Evolutionary conservation across 2,797 vertebrate species (phyloP).

Genomic region (Halcyon chelicuti): DNA sequence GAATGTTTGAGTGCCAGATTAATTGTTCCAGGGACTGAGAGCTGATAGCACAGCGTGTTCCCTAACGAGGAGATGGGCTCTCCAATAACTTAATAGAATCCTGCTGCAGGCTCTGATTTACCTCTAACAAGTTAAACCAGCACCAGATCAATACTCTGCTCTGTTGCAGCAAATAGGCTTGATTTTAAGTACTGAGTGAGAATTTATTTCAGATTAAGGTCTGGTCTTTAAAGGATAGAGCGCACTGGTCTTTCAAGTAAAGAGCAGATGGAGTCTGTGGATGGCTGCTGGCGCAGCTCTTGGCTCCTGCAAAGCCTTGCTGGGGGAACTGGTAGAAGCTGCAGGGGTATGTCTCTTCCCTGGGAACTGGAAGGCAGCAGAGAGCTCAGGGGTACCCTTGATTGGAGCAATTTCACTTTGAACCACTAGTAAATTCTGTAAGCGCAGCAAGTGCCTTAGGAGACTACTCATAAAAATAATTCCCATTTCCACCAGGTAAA

Average conservation of each 20-base stretch:
- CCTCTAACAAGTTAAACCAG: background rate
- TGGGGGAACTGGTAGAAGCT: background rate
- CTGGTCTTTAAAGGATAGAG: background rate
- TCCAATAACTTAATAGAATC: background rate
- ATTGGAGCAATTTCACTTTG: background rate
- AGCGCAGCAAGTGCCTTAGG: background rate
- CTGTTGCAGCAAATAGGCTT: constrained; percentile 13
- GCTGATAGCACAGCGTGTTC: background rate
- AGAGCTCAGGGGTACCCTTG: background rate
- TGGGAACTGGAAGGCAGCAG: background rate
- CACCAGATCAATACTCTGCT: background rate
- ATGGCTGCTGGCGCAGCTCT: background rate
- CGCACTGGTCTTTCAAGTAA: accelerated
- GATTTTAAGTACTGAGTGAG: background rate
- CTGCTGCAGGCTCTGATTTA: background rate
- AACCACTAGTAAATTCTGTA: background rate
- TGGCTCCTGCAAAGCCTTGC: background rate
- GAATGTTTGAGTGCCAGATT: background rate
- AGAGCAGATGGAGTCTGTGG: background rate
- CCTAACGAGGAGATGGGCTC: background rate
- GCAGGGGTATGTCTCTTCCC: accelerated
- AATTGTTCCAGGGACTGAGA: background rate
- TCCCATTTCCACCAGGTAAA: background rate
- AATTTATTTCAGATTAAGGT: background rate
- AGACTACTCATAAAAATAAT: background rate